Evolutionary conservation across 2,888 invertebrate genomes (phyloP).

Genomic region (Podotricha telesiphe): DNA sequence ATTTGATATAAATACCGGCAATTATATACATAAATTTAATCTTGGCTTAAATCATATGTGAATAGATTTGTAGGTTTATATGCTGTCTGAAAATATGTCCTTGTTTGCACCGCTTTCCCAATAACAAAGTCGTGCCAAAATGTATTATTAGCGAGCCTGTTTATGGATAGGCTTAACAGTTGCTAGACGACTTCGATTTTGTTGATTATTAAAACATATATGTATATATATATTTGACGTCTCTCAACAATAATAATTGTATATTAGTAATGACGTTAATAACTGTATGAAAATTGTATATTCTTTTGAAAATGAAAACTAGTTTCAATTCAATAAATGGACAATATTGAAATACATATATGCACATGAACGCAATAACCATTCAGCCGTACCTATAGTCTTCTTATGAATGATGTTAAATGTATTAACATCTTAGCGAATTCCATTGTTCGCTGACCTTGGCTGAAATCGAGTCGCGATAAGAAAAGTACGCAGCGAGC

Average conservation of each 20-base stretch:
- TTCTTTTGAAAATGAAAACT: neutral
- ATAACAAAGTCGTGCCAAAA: constrained; percentile 36
- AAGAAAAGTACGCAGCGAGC: constrained; percentile 56
- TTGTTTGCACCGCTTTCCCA: constrained; percentile 29
- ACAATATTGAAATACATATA: constrained; percentile 6
- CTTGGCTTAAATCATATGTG: neutral
- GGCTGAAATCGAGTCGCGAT: constrained; percentile 57
- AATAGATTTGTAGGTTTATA: neutral
- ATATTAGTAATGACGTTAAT: too few species aligned
- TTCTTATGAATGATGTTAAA: constrained; percentile 35
- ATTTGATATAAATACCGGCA: constrained; percentile 37
- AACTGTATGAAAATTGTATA: neutral
- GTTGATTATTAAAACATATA: neutral
- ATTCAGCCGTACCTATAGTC: constrained; percentile 23
- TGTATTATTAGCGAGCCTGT: constrained; percentile 29
- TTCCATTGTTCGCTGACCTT: constrained; percentile 57
- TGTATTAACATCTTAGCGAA: constrained; percentile 41
- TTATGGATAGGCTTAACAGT: constrained; percentile 20
- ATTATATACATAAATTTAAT: constrained; percentile 39
- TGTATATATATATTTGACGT: too few species aligned
- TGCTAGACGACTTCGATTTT: constrained; percentile 18
- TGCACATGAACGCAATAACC: constrained; percentile 23
- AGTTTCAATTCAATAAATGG: neutral
- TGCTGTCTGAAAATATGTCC: constrained; percentile 31
- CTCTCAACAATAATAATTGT: too few species aligned